Evolutionary conservation across 2,797 vertebrate species (phyloP), one percentile per base, ranked within the genome.

Genomic region (Sternotherus odoratus): DNA sequence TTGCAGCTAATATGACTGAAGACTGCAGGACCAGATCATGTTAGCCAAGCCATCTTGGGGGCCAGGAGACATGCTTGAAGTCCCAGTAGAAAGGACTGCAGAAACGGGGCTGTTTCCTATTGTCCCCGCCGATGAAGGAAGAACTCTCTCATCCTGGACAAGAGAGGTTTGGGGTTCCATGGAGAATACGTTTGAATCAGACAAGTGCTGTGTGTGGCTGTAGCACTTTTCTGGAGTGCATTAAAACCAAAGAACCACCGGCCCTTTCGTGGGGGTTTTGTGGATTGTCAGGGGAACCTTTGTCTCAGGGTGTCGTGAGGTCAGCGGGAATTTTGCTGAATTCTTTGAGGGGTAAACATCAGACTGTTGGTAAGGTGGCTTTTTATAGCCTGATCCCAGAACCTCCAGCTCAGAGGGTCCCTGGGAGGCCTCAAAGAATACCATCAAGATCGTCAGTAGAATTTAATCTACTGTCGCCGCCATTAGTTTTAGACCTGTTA

Each of bases 111-210:
- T 30, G 26, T 75, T 28, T 48, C 26, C 43, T 48, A 4, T 75
- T 28, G 26, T 43, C 8, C 24, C 79, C 13, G 19, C 77, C 33
- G 1, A 1, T 2, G 8, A 57, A 66, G 91, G 77, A 89, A 12
- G 77, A 89, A 12, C 8, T 89, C 66, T 74, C 49, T 88, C 88
- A 17, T 87, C 87, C 69, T 85, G 48, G 7, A 10, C n/a, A 3
- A 3, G 12, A 74, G 12, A 36, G 63, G 2, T 0, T 0, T 66
- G 79, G 66, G 77, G 26, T 24, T 82, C 21, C 12, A 5, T 0
- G 0, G 60, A 85, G 81, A 48, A 48, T 13, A 26, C 3, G 16
- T 48, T 8, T 48, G 82, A 50, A 50, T 33, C 75, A n/a, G 79
- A 85, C 30, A 82, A 48, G 12, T 51, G 33, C 80, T 75, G 90